Percentiles rank a stretch among this genome's conserved stretches.
phyloP scores from a whole-genome alignment of 2,888 invertebrate genomes.

The Zeuzera pyrina region DNA sequence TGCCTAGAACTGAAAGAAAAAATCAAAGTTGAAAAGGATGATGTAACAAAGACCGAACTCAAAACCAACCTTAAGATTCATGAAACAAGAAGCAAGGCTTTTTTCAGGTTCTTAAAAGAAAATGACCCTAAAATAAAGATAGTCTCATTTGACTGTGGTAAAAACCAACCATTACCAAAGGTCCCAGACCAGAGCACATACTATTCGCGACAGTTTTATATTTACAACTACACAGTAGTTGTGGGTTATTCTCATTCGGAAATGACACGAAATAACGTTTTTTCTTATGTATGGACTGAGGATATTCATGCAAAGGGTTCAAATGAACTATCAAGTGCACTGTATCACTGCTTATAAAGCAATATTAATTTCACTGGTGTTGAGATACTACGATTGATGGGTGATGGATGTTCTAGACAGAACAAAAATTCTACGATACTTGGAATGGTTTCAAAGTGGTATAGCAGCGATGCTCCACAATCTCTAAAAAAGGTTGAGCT shows the following conservation, averaged over 20 bases:
- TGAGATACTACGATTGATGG: no score
- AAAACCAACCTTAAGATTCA: background rate
- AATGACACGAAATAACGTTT: constrained; percentile 9
- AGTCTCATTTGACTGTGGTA: constrained; percentile 16
- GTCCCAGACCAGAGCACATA: constrained; percentile 12
- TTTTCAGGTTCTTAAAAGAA: constrained; percentile 2
- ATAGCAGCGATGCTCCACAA: no score
- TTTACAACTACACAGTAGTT: constrained; percentile 13
- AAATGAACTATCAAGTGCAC: background rate
- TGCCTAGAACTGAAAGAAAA: constrained; percentile 10
- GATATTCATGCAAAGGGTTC: constrained; percentile 1
- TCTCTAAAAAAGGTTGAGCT: no score
- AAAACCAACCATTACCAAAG: constrained; percentile 13
- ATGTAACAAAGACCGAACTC: no score
- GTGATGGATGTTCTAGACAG: no score
- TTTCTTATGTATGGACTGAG: constrained; percentile 12
- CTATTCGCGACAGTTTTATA: constrained; percentile 12
- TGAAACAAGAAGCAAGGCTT: background rate
- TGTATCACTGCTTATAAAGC: background rate
- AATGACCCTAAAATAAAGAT: no score
- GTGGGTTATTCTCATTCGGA: constrained; percentile 4
- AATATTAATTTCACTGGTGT: background rate
- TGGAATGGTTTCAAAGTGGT: no score
- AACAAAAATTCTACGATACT: background rate
- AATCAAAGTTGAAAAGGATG: constrained; percentile 4